Base-by-base conservation (phyloP, 2,113 vertebrate genomes). In the Salvelinus alpinus region DNA sequence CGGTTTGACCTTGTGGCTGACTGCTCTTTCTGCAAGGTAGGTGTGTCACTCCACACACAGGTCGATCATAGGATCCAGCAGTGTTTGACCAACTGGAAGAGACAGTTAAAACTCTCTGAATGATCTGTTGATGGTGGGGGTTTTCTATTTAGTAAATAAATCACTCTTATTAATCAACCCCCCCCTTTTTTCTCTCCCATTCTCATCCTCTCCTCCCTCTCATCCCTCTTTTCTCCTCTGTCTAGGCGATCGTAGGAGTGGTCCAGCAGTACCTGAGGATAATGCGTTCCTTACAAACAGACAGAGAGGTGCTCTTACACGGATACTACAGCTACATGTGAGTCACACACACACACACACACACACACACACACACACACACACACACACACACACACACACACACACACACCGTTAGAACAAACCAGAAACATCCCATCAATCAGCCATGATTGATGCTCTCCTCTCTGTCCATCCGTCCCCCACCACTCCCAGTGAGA, bases 1-100 rank as follows among this genome's bases (percentile, higher is more conserved):
- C 95, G 90, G 82, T 96, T 98, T 87, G 96, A 97, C 0, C 81
- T 97, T 16, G 66, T 93, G 73, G 93, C 91, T 2, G 97, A 99
- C 86, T 95, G 94, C 86, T 86, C 72, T 0, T 90, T 94, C 7
- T 91, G 95, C 59, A 98, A 96, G 95, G 97, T 98, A 89, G 6
- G 34, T 20, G 31, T 48, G n/a, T 22, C 59, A 57, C 54, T 57
- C 2, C n/a, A 20, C n/a, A 7, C n/a, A 12, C 18, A 59, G 57
- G 4, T 16, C 7, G 9, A 2, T 44, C 38, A 44, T 44, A 8
- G 38, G 38, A 9, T 44, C 38, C 38, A 44, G 38, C 7, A 38
- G 1, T 38, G 34, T 9, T 8, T 38, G 48, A 54, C 48, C 12
- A 16, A 54, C 48, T 5, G 4, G 48, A 54, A 13, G 12, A 14